Evolutionary conservation across 2,888 invertebrate genomes (phyloP).

Genomic region (Leucania comma): DNA sequence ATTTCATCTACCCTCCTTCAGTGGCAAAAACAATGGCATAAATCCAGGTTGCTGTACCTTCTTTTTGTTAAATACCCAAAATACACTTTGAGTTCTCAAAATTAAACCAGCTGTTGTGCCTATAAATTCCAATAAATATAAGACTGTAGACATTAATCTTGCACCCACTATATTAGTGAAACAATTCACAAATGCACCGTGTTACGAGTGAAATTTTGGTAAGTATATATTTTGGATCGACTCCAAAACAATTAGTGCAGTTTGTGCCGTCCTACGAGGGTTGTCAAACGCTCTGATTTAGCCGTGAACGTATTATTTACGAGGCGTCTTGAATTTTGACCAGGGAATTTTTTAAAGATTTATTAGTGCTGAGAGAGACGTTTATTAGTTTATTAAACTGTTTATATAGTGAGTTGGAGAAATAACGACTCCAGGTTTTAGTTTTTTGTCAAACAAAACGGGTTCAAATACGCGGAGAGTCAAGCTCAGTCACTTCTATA

Average conservation of each 20-base stretch:
- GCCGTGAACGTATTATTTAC: conserved; percentile 34
- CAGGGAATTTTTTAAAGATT: conserved; percentile 25
- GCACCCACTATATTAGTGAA: conserved; percentile 59
- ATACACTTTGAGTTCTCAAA: conserved; percentile 24
- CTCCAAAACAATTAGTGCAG: conserved; percentile 89
- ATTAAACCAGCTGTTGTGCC: conserved; percentile 25
- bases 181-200: conserved; percentile 79
- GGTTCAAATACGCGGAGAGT: no score
- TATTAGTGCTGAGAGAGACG: background rate
- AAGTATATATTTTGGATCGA: conserved; percentile 88
- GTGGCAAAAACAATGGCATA: conserved; percentile 41
- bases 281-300: conserved; percentile 49
- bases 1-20: background rate
- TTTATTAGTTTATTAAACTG: conserved; percentile 3
- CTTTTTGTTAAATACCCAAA: conserved; percentile 39
- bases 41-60: conserved; percentile 15
- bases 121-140: conserved; percentile 51
- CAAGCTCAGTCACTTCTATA: no score
- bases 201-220: conserved; percentile 84
- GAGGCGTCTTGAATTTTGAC: conserved; percentile 47
- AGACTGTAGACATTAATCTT: conserved; percentile 52
- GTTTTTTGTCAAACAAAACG: no score
- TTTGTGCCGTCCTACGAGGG: conserved; percentile 65
- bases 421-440: background rate
- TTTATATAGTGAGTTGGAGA: background rate